Evolutionary conservation across 2,113 vertebrate species (phyloP).

Genomic region (Neopipo cinnamomea): DNA sequence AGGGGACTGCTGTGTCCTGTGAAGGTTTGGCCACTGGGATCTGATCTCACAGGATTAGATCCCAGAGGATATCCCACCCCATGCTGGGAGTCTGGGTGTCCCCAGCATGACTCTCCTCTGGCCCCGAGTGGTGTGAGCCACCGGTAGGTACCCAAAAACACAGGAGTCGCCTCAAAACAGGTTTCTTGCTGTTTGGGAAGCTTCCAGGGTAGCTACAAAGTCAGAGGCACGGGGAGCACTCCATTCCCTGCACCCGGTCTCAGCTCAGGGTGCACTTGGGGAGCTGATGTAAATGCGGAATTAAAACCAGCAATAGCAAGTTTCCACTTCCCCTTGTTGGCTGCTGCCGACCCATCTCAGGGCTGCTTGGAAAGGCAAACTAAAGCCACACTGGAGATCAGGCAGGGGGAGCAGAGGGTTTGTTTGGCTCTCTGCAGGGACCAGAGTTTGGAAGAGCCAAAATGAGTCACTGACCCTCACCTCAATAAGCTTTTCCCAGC

Average conservation of each 20-base stretch:
- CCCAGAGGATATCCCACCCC: neutral
- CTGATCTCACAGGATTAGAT: neutral
- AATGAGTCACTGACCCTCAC: neutral
- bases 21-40: neutral
- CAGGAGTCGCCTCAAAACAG: neutral
- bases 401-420: neutral
- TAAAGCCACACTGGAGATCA: neutral
- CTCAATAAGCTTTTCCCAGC: neutral
- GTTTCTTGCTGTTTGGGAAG: neutral
- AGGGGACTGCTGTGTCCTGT: neutral
- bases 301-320: neutral
- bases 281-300: neutral
- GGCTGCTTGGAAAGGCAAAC: neutral
- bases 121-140: neutral
- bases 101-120: neutral
- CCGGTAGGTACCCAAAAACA: neutral
- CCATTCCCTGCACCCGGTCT: neutral
- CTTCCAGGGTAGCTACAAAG: neutral
- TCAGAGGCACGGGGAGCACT: rapidly evolving
- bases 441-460: neutral
- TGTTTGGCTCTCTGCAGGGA: neutral
- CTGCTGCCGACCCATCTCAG: neutral
- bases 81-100: rapidly evolving
- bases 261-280: neutral
- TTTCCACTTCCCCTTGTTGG: neutral